These are phyloP conservation scores for Myodes glareolus DNA, from an alignment of 2,113 vertebrate genomes.

Conservation along the genomic window DNA sequence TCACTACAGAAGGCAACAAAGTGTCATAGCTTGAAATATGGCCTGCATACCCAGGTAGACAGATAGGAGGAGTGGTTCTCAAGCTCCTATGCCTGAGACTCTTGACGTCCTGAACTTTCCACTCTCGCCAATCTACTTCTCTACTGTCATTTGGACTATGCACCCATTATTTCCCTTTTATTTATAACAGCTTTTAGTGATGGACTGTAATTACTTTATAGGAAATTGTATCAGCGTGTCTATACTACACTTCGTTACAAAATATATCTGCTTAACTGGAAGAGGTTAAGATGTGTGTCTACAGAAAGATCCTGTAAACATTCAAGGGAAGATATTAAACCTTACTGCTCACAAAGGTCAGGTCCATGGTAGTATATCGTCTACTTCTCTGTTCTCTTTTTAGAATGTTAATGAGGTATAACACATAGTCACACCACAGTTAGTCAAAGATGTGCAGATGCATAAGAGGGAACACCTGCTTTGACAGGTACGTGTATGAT, in stretches of 20 bases:
- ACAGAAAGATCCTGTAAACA: not conserved
- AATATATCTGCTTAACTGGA: not conserved
- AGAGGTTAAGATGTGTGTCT: not conserved
- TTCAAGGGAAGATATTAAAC: not conserved
- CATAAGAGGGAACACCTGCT: accelerated
- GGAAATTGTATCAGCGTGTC: not conserved
- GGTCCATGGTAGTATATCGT: not conserved
- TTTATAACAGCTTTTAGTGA: too few species aligned
- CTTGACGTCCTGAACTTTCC: not conserved
- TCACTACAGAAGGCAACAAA: not conserved
- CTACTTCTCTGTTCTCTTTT: not conserved
- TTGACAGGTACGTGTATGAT: not conserved
- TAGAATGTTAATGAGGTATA: not conserved
- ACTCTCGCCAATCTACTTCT: not conserved
- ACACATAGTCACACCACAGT: not conserved
- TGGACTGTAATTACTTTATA: not conserved
- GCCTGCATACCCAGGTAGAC: not conserved
- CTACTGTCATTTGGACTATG: not conserved
- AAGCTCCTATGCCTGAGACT: not conserved
- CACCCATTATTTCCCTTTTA: not conserved
- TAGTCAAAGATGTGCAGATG: not conserved
- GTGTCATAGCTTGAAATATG: not conserved
- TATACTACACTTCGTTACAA: not conserved
- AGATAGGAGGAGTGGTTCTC: not conserved
- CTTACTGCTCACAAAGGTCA: not conserved